Base-by-base conservation (phyloP, 2,113 vertebrate genomes). In the Cryptotis parvus region DNA sequence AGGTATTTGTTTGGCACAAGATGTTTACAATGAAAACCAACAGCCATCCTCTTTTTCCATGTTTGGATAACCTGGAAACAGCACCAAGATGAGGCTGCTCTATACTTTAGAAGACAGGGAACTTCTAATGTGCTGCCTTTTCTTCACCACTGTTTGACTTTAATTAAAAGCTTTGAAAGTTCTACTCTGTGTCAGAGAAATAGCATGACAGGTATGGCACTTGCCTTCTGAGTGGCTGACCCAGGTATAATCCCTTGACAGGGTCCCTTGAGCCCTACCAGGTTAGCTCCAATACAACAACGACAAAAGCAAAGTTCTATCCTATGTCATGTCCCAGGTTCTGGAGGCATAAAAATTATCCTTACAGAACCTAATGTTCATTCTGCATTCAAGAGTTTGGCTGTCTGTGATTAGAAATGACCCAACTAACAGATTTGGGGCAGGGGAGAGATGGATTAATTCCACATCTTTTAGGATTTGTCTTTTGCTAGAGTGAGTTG, bases 21-120 rank as follows among this genome's bases (percentile, higher is more conserved):
- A 68, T 94, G 90, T 95, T 96, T 86, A 95, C 83, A 85, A 69
- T 1, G 0, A 93, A 95, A 95, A 91, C 84, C 89, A 93, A 87
- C 95, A 88, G 76, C 93, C 76, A 78, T 90, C 76, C 92, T 93
- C 65, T 76, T 84, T 88, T 74, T 84, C 75, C 73, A 26, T 77
- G 94, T 86, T 79, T 72, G 52, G 79, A 90, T 37, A 87, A 77
- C 35, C 90, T 0, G 0, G 88, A 91, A 88, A 80, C n/a, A 77
- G 61, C 66, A 39, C 66, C 33, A 61, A 63, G 39, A 15, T 83
- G 76, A 92, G 16, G 3, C 18, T 27, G 92, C 75, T 78, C 39
- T 24, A 26, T 61, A 73, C 45, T 3, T 24, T 9, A 85, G 69
- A 70, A 65, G 41, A 81, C 2, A 73, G 11, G 2, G 41, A 2